Conservation (phyloP, 2,797 vertebrate genomes). For the Pelobates cultripes region DNA sequence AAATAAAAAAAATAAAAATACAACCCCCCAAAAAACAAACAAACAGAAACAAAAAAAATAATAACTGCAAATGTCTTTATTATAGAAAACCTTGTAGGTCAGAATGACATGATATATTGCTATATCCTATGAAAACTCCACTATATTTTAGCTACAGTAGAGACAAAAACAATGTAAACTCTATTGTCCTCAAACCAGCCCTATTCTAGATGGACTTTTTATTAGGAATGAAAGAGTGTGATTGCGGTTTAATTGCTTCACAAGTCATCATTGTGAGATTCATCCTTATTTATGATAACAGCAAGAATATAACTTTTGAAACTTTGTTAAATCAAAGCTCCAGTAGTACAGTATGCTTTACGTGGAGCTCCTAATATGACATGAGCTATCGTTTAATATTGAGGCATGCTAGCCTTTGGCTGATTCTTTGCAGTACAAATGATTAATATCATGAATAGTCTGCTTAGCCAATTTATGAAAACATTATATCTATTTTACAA, state of each 20-base stretch:
- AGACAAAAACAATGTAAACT: too few species aligned
- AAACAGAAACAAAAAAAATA: too few species aligned
- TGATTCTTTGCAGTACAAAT: slow-evolving; percentile 40
- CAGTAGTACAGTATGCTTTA: slow-evolving; percentile 37
- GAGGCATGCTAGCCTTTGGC: slow-evolving; percentile 43
- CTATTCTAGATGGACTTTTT: background rate
- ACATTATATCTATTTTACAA: slow-evolving; percentile 53
- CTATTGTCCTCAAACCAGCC: too few species aligned
- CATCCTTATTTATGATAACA: slow-evolving; percentile 13
- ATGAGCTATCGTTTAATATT: slow-evolving; percentile 25
- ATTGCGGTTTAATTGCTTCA: background rate
- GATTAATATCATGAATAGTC: slow-evolving; percentile 52
- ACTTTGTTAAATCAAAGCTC: slow-evolving; percentile 14
- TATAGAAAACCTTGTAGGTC: too few species aligned
- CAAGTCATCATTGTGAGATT: background rate
- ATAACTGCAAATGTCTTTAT: too few species aligned
- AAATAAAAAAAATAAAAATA: too few species aligned
- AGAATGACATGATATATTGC: too few species aligned
- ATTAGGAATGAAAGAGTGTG: background rate
- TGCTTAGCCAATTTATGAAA: slow-evolving; percentile 55
- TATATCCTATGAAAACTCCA: too few species aligned
- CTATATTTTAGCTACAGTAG: too few species aligned
- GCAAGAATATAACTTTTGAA: slow-evolving; percentile 23
- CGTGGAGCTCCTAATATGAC: slow-evolving; percentile 12
- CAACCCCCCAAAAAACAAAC: too few species aligned